Evolutionary conservation across 2,113 vertebrate species (phyloP), one percentile per base, ranked within the genome.

Genomic region (Symphodus melops): DNA sequence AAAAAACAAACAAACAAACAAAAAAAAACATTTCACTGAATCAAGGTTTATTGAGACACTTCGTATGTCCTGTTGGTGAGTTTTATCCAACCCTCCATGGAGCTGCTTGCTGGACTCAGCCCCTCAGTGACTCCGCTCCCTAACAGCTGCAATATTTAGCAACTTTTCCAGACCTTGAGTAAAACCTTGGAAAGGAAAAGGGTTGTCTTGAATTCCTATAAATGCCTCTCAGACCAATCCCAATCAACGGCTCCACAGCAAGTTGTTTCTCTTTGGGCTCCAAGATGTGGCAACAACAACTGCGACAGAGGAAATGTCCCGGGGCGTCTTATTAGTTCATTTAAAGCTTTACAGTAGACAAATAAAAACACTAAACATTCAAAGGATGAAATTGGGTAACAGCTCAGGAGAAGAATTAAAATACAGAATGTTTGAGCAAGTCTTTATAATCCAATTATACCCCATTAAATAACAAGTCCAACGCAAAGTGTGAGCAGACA

Each of bases 401-500:
- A n/a, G 46, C 63, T 23, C 54, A 19, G 37, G 8, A 39, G 39
- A 37, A 28, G 36, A 36, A 9, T 21, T 19, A 16, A 6, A 55
- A 1, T 39, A 20, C n/a, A 23, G 25, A 33, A 61, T 2, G 12
- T 2, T 19, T 14, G 12, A 21, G 7, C 11, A 28, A 17, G 46
- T 65, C 55, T 51, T 69, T 20, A 17, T 28, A 56, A 28, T 62
- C 12, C 8, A 67, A 46, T 46, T 13, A 46, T 16, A 46, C 16
- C 49, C 10, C 8, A 28, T 55, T 58, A 8, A 8, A 19, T 36
- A 70, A 42, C 17, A 8, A 53, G 51, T 53, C 36, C 19, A 23
- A 57, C 10, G 44, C 49, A 1, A 52, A 72, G n/a, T 44, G 37
- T 28, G 25, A 57, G 33, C 9, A 36, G 12, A 75, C 36, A 72